These are phyloP conservation scores for Pachyramphus minor DNA, from an alignment of 2,113 vertebrate genomes.

Conservation along the genomic window DNA sequence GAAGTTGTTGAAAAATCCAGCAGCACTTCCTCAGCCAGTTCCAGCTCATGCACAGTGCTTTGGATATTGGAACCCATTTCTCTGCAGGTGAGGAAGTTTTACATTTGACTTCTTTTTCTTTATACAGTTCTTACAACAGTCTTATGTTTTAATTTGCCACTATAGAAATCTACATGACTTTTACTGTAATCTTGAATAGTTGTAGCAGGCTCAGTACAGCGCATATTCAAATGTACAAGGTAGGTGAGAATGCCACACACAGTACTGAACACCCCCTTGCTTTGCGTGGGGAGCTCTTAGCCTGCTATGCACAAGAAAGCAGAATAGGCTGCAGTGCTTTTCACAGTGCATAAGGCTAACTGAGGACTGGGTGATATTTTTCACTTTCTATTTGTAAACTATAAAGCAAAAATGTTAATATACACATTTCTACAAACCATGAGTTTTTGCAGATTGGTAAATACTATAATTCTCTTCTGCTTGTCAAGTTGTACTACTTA, in stretches of 20 bases:
- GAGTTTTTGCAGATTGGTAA: background rate
- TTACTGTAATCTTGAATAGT: background rate
- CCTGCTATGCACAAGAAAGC: background rate
- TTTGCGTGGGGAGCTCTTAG: background rate
- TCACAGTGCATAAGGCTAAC: background rate
- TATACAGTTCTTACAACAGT: background rate
- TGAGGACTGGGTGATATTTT: background rate
- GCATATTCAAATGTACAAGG: background rate
- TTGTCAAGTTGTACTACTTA: background rate
- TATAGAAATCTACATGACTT: background rate
- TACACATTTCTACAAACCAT: background rate
- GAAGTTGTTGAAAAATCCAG: background rate
- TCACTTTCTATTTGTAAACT: background rate
- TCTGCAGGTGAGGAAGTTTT: background rate
- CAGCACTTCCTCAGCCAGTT: background rate
- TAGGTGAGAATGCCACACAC: background rate
- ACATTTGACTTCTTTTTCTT: background rate
- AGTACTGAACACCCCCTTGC: background rate
- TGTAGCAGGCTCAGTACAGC: background rate
- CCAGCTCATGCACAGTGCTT: background rate
- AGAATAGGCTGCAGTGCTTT: background rate
- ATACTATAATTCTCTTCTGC: background rate
- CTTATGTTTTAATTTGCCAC: background rate
- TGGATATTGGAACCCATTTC: background rate
- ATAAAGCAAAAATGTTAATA: background rate